Evolutionary conservation across 1,140 invertebrate genomes (phyloP), one percentile per base, ranked within the genome.

Genomic region (Cyclina sinensis): DNA sequence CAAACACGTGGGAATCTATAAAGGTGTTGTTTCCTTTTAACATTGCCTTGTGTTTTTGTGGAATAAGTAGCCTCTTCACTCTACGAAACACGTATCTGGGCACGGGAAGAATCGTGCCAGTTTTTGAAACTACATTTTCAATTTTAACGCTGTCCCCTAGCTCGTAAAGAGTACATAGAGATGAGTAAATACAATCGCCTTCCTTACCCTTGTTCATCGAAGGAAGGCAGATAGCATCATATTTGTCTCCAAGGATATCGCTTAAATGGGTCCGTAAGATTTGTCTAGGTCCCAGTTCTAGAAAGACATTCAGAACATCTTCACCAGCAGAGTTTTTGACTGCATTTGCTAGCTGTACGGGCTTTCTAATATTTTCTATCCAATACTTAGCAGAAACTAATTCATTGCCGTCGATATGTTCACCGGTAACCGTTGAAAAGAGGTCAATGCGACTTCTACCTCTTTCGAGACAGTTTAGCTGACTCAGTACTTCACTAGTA

Each of bases 131-230:
- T 24, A 92, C 59, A 4, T 70, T 73, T 74, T 79, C 24, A 80
- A 74, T 88, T 0, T 16, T 14, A 24, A 74, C 43, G 65, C 82
- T 32, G 0, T 86, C 18, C 18, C 90, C 91, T 30, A 79, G 76
- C 54, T 70, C 35, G 43, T 62, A 89, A 0, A 88, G 30, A 24
- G 65, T 79, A 0, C 65, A 73, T 18, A 91, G 32, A 0, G 86
- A 80, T 27, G 68, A 11, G 7, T 54, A 24, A 14, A 90, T 30
- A 46, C 46, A 73, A 2, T 32, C 9, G 14, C 46, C 48, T 78
- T 91, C 91, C 0, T 86, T 76, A 2, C 90, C 79, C 39, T 84
- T 80, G 43, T 90, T 90, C 90, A 93, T 91, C 30, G 93, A 93
- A 7, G 90, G 74, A 14, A 93, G 39, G 27, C 48, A 30, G 21